Conservation (phyloP, 2,797 vertebrate species). For the Periparus ater region DNA sequence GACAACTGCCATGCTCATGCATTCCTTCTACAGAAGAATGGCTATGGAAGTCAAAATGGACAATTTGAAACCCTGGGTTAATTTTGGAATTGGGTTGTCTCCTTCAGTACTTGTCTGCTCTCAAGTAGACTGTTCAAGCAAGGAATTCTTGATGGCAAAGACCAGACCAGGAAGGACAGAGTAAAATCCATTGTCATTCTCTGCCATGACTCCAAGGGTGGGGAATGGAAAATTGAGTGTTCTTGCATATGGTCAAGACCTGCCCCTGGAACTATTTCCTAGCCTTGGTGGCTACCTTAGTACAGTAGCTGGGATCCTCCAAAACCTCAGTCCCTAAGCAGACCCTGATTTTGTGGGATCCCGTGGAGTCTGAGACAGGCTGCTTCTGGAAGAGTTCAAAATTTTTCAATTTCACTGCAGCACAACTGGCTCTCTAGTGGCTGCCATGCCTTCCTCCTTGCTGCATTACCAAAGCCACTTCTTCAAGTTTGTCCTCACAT, state of each 20-base stretch:
- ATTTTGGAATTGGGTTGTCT: not conserved
- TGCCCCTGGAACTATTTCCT: not conserved
- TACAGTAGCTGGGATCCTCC: not conserved
- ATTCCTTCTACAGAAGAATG: not conserved
- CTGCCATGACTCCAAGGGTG: not conserved
- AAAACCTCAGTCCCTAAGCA: not conserved
- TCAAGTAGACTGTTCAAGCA: not conserved
- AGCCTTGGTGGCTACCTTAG: not conserved
- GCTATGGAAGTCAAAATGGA: not conserved
- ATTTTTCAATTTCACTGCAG: not conserved
- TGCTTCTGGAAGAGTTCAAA: not conserved
- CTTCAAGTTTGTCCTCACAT: not conserved
- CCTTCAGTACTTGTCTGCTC: not conserved
- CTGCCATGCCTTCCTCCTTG: not conserved
- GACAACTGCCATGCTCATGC: fast-evolving
- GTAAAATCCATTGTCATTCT: not conserved
- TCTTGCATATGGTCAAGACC: not conserved
- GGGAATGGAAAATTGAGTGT: not conserved
- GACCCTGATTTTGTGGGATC: not conserved
- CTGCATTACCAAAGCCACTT: not conserved
- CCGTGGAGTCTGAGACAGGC: not conserved
- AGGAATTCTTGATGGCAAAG: not conserved
- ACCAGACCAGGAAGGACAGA: not conserved
- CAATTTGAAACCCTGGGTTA: not conserved
- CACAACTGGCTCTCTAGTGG: not conserved